Base-by-base conservation (phyloP, 2,888 invertebrate genomes). In the Tetragonisca angustula region DNA sequence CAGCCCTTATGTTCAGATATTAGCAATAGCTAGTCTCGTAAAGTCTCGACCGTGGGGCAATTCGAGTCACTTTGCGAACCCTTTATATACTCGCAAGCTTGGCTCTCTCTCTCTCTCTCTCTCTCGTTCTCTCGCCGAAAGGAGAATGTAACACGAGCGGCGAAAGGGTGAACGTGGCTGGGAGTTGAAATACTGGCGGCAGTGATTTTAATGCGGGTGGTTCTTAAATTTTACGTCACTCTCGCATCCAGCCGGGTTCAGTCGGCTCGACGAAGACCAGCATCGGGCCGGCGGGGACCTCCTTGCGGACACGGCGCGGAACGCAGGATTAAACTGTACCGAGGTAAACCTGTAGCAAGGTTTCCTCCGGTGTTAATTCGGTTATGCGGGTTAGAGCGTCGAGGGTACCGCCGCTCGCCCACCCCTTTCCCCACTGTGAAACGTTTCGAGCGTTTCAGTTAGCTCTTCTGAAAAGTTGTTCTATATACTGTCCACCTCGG, bases 61-160 rank as follows among this genome's bases (percentile, higher is more conserved):
- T 94, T 94, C 93, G 92, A 94, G 94, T 94, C 94, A 94, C 94
- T 94, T 93, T 93, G 93, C 92, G 90, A 93, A 93, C 92, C 93
- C 94, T 93, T 94, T 93, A 93, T 93, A 91, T 88, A 93, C 92
- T 91, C 88, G 61, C 43, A 43, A 2, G 9, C 61, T 32, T n/a
- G n/a, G n/a, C 70, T 71, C 67, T 72, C 62, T 32, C 65, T 36
- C 0, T n/a, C 83, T 36, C 43, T 43, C 43, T 43, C 43, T 43
- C 0, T 43, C 43, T 43, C 43, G 43, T 2, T 43, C 1, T 43
- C 43, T 43, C 9, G 43, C 6, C 36, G 36, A 9, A 36, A 36
- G 76, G 84, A 83, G 84, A 82, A 82, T 62, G 69, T 69, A 80
- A 80, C 74, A 67, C 59, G 52, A 36, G 32, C 6, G 24, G 54